phyloP scores from a whole-genome alignment of 1,140 invertebrate species.

The Drosophila pallidifrons region DNA sequence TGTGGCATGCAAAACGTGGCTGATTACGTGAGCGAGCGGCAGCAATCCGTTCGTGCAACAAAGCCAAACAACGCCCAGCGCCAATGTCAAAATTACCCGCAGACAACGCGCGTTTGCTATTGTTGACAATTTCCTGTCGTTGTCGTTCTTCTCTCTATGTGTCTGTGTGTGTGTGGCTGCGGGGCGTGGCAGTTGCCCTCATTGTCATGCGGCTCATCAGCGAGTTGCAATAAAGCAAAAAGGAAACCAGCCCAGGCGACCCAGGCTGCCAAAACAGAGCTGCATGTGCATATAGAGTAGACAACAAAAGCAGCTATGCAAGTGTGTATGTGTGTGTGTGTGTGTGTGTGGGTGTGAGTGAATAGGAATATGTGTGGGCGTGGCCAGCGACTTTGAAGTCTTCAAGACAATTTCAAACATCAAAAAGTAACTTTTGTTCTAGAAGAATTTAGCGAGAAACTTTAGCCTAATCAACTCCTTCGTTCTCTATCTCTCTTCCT shows the following conservation, averaged over 20 bases:
- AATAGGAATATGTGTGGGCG: constrained; percentile 8
- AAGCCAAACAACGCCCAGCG: constrained; percentile 32
- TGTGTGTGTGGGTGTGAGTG: neutral
- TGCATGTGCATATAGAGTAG: constrained; percentile 24
- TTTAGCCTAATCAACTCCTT: neutral
- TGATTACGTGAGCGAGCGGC: constrained; percentile 62
- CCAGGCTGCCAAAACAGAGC: constrained; percentile 47
- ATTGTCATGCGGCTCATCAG: constrained; percentile 63
- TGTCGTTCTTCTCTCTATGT: constrained; percentile 19
- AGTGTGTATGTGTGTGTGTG: too few species aligned
- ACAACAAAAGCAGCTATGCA: neutral
- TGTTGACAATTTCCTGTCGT: constrained; percentile 72
- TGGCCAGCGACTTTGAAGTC: constrained; percentile 32
- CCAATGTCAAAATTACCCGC: constrained; percentile 68
- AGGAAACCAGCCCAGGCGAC: constrained; percentile 16
- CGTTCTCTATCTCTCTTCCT: neutral
- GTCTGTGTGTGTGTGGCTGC: constrained; percentile 25
- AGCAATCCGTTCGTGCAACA: constrained; percentile 68
- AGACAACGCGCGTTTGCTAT: constrained; percentile 63
- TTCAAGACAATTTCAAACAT: constrained; percentile 9
- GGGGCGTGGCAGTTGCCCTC: constrained; percentile 48
- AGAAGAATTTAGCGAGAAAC: neutral
- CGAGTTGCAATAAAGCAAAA: constrained; percentile 33
- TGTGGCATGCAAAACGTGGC: constrained; percentile 49
- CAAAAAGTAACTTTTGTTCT: constrained; percentile 8